phyloP scores from a whole-genome alignment of 2,797 vertebrate genomes.

The Moxostoma hubbsi region DNA sequence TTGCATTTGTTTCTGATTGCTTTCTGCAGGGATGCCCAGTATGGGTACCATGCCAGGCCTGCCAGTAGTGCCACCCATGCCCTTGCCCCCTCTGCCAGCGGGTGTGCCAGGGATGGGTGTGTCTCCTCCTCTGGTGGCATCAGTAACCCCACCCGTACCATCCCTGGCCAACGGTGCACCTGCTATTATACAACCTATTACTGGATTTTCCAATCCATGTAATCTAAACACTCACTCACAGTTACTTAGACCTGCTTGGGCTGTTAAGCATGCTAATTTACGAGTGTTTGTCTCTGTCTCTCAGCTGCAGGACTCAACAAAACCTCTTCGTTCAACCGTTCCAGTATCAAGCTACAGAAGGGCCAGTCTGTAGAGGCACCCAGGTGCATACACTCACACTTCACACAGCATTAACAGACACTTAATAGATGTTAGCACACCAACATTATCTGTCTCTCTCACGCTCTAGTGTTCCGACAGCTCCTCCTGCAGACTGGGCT shows the following conservation, averaged over 20 bases:
- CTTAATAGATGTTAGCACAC: background rate
- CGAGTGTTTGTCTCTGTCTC: conserved; percentile 1
- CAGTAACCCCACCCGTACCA: conserved; percentile 85
- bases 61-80: conserved; percentile 85
- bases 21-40: conserved; percentile 83
- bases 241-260: background rate
- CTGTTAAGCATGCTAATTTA: background rate
- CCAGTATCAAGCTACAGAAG: conserved; percentile 90
- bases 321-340: conserved; percentile 90
- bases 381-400: conserved; percentile 71
- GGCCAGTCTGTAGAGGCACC: conserved; percentile 89
- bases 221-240: conserved; percentile 37
- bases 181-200: conserved; percentile 88
- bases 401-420: background rate
- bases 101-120: conserved; percentile 62
- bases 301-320: conserved; percentile 84
- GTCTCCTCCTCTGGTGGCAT: conserved; percentile 90
- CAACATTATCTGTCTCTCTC: background rate
- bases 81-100: conserved; percentile 83
- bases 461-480: conserved; percentile 75
- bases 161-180: conserved; percentile 93
- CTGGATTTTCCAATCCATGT: conserved; percentile 92
- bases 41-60: conserved; percentile 82
- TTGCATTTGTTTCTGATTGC: conserved; percentile 38
- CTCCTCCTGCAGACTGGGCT: conserved; percentile 85